Conservation (phyloP, 2,113 vertebrate species). For the Brachionichthys hirsutus region DNA sequence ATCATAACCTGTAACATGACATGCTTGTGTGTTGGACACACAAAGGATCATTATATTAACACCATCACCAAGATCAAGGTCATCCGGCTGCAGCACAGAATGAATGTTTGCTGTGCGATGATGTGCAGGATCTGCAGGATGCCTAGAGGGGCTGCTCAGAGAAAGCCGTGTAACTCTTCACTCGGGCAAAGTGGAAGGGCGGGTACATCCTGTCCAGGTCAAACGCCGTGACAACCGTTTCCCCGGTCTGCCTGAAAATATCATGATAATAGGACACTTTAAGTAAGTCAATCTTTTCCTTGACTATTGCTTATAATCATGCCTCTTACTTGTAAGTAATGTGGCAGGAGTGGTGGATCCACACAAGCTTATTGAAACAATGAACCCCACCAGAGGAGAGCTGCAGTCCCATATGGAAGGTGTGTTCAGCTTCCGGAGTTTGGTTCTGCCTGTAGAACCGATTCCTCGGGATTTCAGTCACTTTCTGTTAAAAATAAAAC, state of each 20-base stretch:
- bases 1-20: slow-evolving; percentile 59
- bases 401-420: slow-evolving; percentile 92
- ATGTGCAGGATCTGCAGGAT: slow-evolving; percentile 18
- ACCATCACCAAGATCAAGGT: slow-evolving; percentile 30
- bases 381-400: slow-evolving; percentile 91
- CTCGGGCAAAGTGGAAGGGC: slow-evolving; percentile 93
- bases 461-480: slow-evolving; percentile 87
- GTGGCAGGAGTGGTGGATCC: slow-evolving; percentile 98
- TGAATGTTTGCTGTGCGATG: slow-evolving; percentile 28
- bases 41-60: slow-evolving; percentile 38
- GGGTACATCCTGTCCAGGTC: slow-evolving; percentile 97
- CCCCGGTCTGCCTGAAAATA: slow-evolving; percentile 86
- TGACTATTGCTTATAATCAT: not conserved
- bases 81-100: slow-evolving; percentile 54
- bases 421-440: slow-evolving; percentile 88
- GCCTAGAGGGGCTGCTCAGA: slow-evolving; percentile 91
- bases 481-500: slow-evolving; percentile 77
- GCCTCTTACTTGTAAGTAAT: slow-evolving; percentile 87
- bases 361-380: slow-evolving; percentile 91
- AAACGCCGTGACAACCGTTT: slow-evolving; percentile 91
- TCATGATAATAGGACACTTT: not conserved
- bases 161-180: slow-evolving; percentile 95
- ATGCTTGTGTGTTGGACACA: slow-evolving; percentile 38
- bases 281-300: not conserved
- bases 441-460: slow-evolving; percentile 89